Evolutionary conservation across 2,888 invertebrate species (phyloP), one percentile per base, ranked within the genome.

Genomic region (Heliconius hortense): DNA sequence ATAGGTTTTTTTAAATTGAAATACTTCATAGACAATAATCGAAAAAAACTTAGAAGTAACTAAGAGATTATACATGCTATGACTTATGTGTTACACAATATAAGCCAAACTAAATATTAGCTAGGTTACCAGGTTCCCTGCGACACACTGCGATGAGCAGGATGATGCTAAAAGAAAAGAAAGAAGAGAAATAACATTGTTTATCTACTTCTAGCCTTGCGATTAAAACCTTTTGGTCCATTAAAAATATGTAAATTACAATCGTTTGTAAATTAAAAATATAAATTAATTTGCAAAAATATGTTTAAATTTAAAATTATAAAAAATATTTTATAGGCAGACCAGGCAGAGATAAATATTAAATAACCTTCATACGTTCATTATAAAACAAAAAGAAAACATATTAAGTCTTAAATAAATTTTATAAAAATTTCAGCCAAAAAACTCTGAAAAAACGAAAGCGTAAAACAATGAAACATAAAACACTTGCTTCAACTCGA

Each of bases 401-500:
- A 48, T 31, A 48, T 31, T 63, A 73, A 39, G 1, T 66, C 11
- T 26, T 39, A 73, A 73, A 73, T 73, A 73, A 35, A 59, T 64
- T 64, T 31, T 72, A 73, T 70, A 70, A 63, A 67, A 68, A 15
- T 48, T 64, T 70, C 56, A 64, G 56, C 56, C 48, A 18, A 68
- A 35, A 74, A 62, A 59, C 11, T 64, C 70, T 70, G 64, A 74
- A 75, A 75, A 75, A 75, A 74, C 69, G 53, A 82, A 84, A 81
- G 81, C 78, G 77, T 79, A 75, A 80, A 83, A 81, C 85, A 87
- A 88, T 85, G 86, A 85, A 84, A 86, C 84, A 86, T 85, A 85
- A 86, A 86, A 84, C 84, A 82, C 81, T 82, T 80, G 81, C 79
- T 80, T 79, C 78, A 79, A 79, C 81, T 82, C 81, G 83, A 82